Evolutionary conservation across 1,140 invertebrate genomes (phyloP), one percentile per base, ranked within the genome.

Genomic region (Bombus sylvicola): DNA sequence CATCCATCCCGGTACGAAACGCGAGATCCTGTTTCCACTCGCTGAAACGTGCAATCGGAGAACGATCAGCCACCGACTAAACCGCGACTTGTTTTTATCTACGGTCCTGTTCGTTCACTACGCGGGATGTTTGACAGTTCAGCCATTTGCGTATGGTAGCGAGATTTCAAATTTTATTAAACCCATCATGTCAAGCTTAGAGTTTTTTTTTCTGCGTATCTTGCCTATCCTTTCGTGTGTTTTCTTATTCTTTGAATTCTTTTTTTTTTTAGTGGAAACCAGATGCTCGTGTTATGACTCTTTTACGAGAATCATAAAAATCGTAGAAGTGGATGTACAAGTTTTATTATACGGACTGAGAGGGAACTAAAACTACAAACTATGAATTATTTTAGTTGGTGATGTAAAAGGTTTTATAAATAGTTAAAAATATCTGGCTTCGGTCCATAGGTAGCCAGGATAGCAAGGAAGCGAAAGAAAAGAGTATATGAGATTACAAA

Each of bases 81-180:
- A 28, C 71, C 39, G 71, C 72, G n/a, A 43, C n/a, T 73, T 43
- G 72, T 73, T 73, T 73, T 73, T 43, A n/a, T 73, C 41, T n/a
- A 41, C n/a, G 71, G 22, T 31, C 6, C 39, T n/a, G 37, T 43
- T 18, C 22, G 34, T 53, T 22, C 47, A 2, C 47, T 53, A 53
- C 47, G 9, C 34, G 2, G 9, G 3, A 25, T 25, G 66, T 34
- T 41, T 13, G 10, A 25, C 25, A 13, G 18, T 41, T n/a, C 12
- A n/a, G 25, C 37, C 69, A 13, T 43, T 22, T 9, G 15, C 1
- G 3, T 53, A 34, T 8, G 22, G 25, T 34, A 9, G 43, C n/a
- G 39, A 12, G 9, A 53, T 74, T 22, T 31, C 13, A 22, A 34
- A 10, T 53, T 74, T 31, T 53, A 53, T 74, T 34, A 25, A 62